Conservation (phyloP, 2,888 invertebrate species). For the Mythimna pallens region DNA sequence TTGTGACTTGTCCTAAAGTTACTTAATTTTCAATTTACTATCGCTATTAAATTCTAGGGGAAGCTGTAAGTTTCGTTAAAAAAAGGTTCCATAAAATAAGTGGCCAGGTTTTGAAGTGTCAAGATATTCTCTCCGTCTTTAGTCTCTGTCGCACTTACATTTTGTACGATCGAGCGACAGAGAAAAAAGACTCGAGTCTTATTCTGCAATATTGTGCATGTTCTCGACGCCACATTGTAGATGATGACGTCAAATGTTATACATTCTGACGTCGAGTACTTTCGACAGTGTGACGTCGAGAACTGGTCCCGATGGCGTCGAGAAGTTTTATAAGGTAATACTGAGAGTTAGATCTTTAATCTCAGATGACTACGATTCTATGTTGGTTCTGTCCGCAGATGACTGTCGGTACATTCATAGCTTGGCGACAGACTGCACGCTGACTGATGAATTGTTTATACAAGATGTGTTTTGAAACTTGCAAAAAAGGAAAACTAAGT, state of each 20-base stretch:
- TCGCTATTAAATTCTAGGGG: conserved; percentile 77
- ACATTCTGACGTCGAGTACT: conserved; percentile 30
- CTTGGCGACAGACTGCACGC: conserved; percentile 36
- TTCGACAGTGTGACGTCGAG: conserved; percentile 29
- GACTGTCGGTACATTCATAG: conserved; percentile 46
- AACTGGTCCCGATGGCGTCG: conserved; percentile 49
- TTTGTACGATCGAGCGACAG: conserved; percentile 30
- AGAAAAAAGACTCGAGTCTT: conserved; percentile 30
- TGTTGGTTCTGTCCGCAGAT: conserved; percentile 54
- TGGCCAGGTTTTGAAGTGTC: conserved; percentile 53
- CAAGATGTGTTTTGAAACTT: background rate
- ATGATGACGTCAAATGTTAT: conserved; percentile 37
- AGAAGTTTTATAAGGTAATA: conserved; percentile 68
- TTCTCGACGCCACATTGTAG: conserved; percentile 39
- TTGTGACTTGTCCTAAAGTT: conserved; percentile 82
- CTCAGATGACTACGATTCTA: conserved; percentile 60
- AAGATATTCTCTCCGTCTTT: conserved; percentile 35
- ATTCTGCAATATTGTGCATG: conserved; percentile 45
- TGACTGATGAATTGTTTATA: conserved; percentile 3
- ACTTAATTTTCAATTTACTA: conserved; percentile 77
- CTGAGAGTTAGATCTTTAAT: conserved; percentile 59
- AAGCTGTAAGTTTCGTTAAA: conserved; percentile 71
- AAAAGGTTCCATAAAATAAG: conserved; percentile 63
- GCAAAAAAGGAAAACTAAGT: background rate
- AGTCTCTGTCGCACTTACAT: conserved; percentile 31